These are phyloP conservation scores for Gambusia yucatana DNA, from an alignment of 2,797 vertebrate genomes.

Conservation along the genomic window DNA sequence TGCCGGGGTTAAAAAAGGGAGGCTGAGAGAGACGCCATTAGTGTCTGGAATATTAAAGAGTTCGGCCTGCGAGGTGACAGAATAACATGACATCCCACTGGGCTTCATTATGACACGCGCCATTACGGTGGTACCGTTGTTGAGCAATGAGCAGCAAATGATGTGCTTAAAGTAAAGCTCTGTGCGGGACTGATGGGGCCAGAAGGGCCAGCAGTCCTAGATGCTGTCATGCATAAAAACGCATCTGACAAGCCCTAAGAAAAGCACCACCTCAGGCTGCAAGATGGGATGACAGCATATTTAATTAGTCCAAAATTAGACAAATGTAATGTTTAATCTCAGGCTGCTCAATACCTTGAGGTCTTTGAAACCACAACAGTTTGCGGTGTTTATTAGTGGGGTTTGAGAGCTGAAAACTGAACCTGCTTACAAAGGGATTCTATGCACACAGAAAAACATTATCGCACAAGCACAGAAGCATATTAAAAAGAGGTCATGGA, in stretches of 20 bases:
- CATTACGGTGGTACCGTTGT: slow-evolving; percentile 54
- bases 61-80: slow-evolving; percentile 63
- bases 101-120: slow-evolving; percentile 73
- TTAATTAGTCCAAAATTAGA: slow-evolving; percentile 76
- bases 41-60: slow-evolving; percentile 43
- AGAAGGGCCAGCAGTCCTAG: slow-evolving; percentile 53
- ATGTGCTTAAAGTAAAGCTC: slow-evolving; percentile 67
- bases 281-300: slow-evolving; percentile 67
- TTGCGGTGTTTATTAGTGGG: slow-evolving; percentile 29
- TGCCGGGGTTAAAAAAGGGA: slow-evolving; percentile 11
- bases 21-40: slow-evolving; percentile 50
- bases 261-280: slow-evolving; percentile 63
- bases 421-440: slow-evolving; percentile 60
- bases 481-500: slow-evolving; percentile 78
- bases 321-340: slow-evolving; percentile 68
- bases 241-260: slow-evolving; percentile 71
- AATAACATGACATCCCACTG: slow-evolving; percentile 72
- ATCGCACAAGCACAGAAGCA: slow-evolving; percentile 69
- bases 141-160: slow-evolving; percentile 68
- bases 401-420: slow-evolving; percentile 31
- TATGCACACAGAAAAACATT: slow-evolving; percentile 63
- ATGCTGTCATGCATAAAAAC: slow-evolving; percentile 69
- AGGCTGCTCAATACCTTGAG: slow-evolving; percentile 62
- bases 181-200: slow-evolving; percentile 63
- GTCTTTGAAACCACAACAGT: slow-evolving; percentile 61